These are phyloP conservation scores for Microhierax caerulescens DNA, from an alignment of 2,797 vertebrate species.

Conservation along the genomic window DNA sequence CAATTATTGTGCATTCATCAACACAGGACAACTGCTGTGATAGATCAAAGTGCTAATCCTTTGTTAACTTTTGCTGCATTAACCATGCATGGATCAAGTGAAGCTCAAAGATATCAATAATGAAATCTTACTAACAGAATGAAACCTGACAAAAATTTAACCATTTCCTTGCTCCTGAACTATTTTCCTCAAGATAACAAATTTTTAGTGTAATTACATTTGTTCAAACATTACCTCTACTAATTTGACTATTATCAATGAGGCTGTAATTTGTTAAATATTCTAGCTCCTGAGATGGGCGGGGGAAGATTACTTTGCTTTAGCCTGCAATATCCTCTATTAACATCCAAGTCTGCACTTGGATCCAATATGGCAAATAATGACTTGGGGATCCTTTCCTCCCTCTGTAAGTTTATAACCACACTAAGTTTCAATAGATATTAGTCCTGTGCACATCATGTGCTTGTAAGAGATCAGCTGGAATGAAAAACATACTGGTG, in stretches of 20 bases:
- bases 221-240: not conserved
- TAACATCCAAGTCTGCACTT: not conserved
- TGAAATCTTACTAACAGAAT: not conserved
- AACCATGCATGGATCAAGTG: not conserved
- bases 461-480: not conserved
- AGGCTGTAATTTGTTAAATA: not conserved
- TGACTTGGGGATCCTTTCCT: not conserved
- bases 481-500: not conserved
- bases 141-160: not conserved
- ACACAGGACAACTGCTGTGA: not conserved
- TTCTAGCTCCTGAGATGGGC: not conserved
- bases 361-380: not conserved
- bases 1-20: not conserved
- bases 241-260: not conserved
- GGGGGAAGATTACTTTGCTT: not conserved
- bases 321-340: not conserved
- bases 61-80: not conserved
- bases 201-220: not conserved
- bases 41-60: not conserved
- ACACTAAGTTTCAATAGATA: not conserved
- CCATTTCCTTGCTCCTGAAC: not conserved
- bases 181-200: not conserved
- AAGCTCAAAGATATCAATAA: not conserved
- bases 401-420: not conserved
- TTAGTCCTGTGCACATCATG: not conserved